These are phyloP conservation scores for Mixornis gularis DNA, from an alignment of 2,113 vertebrate genomes.

Conservation along the genomic window DNA sequence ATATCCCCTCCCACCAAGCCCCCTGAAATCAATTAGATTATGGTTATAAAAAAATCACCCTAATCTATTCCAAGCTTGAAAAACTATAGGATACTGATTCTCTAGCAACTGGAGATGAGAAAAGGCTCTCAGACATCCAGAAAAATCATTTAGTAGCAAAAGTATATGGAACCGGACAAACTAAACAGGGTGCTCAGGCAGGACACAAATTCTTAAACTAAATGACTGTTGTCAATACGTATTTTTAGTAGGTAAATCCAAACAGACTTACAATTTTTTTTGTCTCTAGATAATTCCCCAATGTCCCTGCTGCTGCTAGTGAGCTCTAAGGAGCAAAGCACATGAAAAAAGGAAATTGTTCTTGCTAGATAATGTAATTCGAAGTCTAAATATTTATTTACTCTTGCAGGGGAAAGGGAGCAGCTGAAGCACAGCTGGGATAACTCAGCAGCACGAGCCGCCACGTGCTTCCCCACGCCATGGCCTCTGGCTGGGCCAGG, in stretches of 20 bases:
- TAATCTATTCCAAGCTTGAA: neutral
- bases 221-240: neutral
- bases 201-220: neutral
- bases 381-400: neutral
- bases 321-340: neutral
- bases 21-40: neutral
- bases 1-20: rapidly evolving
- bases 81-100: neutral
- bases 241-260: neutral
- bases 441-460: neutral
- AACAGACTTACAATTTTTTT: neutral
- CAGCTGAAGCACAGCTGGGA: neutral
- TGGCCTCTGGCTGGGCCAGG: rapidly evolving
- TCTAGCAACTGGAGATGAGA: neutral
- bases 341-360: neutral
- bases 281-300: neutral
- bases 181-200: neutral
- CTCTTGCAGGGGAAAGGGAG: neutral
- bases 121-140: neutral
- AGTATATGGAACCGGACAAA: neutral
- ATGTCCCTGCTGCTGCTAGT: neutral
- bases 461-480: rapidly evolving
- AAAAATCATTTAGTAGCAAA: neutral
- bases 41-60: neutral
- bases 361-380: neutral